Conservation (phyloP, 2,797 vertebrate genomes). For the Lutjanus campechanus region DNA sequence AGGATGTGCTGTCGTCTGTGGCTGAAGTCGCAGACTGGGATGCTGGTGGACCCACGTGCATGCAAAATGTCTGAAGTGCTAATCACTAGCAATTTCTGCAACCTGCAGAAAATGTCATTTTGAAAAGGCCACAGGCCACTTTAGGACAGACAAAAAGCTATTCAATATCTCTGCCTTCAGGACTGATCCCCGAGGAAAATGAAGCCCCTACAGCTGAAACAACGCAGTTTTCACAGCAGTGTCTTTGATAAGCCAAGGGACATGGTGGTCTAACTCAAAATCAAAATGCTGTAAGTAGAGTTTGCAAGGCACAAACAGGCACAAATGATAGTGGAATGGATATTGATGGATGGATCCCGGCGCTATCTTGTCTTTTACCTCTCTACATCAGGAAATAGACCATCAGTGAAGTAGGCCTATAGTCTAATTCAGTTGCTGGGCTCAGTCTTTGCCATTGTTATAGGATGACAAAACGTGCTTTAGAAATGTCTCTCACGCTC, state of each 20-base stretch:
- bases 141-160: neutral
- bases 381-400: neutral
- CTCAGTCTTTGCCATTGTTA: neutral
- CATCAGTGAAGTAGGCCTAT: neutral
- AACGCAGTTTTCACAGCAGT: neutral
- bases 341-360: neutral
- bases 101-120: neutral
- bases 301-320: neutral
- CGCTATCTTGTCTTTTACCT: neutral
- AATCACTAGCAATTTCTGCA: neutral
- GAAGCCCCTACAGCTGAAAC: neutral
- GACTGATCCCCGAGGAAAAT: neutral
- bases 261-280: neutral
- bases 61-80: conserved; percentile 11
- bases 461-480: neutral
- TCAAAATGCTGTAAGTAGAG: neutral
- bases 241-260: neutral
- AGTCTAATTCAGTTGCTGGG: neutral
- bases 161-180: neutral
- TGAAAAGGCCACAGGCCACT: neutral
- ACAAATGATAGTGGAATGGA: neutral
- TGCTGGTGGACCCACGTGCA: neutral
- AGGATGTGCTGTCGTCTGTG: conserved; percentile 30
- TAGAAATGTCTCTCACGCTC: neutral
- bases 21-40: conserved; percentile 4